Conservation (phyloP, 1,140 invertebrate species). For the Heterodera carotae region DNA sequence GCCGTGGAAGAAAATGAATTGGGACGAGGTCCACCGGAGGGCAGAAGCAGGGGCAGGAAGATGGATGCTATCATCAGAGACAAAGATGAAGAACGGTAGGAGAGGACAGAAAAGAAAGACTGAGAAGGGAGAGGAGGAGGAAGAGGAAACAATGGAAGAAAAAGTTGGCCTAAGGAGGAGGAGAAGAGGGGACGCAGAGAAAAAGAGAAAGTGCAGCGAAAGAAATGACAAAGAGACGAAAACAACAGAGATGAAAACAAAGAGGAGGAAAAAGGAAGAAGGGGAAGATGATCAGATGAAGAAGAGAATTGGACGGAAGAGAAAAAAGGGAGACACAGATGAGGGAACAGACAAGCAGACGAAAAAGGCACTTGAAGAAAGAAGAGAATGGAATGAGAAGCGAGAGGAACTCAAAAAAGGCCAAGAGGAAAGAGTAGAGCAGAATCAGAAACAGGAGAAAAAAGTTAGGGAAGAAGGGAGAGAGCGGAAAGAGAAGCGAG, state of each 20-base stretch:
- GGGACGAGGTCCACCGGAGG: slow-evolving; percentile 18
- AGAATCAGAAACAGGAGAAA: background rate
- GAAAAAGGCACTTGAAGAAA: background rate
- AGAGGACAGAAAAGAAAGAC: slow-evolving; percentile 1
- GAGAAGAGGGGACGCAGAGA: background rate
- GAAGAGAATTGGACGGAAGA: background rate
- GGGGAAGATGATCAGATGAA: background rate
- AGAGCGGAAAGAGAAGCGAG: background rate
- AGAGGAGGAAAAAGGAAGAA: background rate
- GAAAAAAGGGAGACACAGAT: background rate
- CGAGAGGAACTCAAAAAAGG: too few relatives aligned
- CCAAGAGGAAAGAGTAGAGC: background rate
- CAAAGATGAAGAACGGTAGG: slow-evolving; percentile 11
- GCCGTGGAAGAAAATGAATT: slow-evolving; percentile 23
- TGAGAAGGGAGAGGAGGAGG: slow-evolving; percentile 1
- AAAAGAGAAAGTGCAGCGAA: background rate
- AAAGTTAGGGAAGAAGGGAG: background rate
- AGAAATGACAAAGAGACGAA: slow-evolving; percentile 1
- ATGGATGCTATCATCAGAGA: slow-evolving; percentile 9
- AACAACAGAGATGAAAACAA: slow-evolving; percentile 3
- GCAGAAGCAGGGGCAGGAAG: background rate
- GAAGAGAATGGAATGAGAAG: background rate
- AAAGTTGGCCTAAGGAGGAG: background rate
- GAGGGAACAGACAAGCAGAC: background rate
- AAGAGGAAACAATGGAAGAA: background rate